Evolutionary conservation across 2,113 vertebrate genomes (phyloP), one percentile per base, ranked within the genome.

Genomic region (Rhinolophus ferrumequinum): DNA sequence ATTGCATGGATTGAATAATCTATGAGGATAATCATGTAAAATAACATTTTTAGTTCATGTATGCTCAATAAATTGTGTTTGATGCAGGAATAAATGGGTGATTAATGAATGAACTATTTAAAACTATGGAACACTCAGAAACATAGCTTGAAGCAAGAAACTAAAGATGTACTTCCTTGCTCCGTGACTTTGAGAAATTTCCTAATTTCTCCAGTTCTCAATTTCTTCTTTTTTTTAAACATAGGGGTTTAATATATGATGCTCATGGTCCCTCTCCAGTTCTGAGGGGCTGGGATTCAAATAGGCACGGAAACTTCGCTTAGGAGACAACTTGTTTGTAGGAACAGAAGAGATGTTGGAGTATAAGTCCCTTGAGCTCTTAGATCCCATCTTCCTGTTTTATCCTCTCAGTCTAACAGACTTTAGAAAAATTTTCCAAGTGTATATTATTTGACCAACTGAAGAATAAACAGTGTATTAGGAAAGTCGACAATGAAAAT

Each of bases 111-210:
- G 19, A 69, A 30, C 33, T 80, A 67, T 77, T 86, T 87, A 50
- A 67, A 93, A 72, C 60, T 28, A 15, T 28, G 12, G 26, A 50
- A 22, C 18, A 76, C 56, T 87, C 26, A 72, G 81, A 88, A 92
- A 85, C 58, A 94, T 88, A 92, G 9, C 41, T 95, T 69, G 44
- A 93, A 26, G 11, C 38, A 67, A 91, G 28, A 73, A 19, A 79
- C 19, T 88, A n/a, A 77, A 84, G 26, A 75, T n/a, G 84, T 21
- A 66, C 13, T 83, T 91, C 6, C 28, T 54, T 73, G 28, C 35
- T 41, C 12, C 30, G 14, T 60, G 9, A 73, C 12, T n/a, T 52
- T 82, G 44, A 96, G 44, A 77, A 56, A 72, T n/a, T 52, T 70
- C 47, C 26, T 30, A 69, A 66, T 69, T 73, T 8, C 3, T 85